phyloP scores from a whole-genome alignment of 92 coral and sea anemone genomes.

The Phenganax subtilis region DNA sequence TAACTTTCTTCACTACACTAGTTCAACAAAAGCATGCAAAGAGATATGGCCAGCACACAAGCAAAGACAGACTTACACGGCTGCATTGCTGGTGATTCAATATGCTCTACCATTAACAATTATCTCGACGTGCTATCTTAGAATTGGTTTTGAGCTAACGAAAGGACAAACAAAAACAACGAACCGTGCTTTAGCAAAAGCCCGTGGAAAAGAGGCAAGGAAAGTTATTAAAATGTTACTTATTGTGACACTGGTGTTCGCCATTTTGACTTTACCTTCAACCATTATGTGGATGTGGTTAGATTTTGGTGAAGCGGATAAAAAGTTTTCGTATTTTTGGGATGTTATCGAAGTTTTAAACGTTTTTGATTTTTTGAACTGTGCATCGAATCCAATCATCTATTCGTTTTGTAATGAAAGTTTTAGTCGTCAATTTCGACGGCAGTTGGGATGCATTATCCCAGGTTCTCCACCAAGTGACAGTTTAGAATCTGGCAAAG shows the following conservation, averaged over 20 bases:
- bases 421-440: slow-evolving; percentile 81
- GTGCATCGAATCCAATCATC: slow-evolving; percentile 90
- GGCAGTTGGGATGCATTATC: slow-evolving; percentile 27
- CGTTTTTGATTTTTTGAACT: slow-evolving; percentile 79
- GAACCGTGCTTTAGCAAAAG: slow-evolving; percentile 66
- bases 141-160: slow-evolving; percentile 68
- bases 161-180: slow-evolving; percentile 51
- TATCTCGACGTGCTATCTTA: slow-evolving; percentile 63
- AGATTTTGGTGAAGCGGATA: slow-evolving; percentile 79
- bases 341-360: slow-evolving; percentile 74
- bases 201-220: slow-evolving; percentile 79
- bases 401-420: slow-evolving; percentile 95
- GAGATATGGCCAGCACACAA: slow-evolving; percentile 69
- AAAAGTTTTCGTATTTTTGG: slow-evolving; percentile 59
- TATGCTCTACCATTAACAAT: slow-evolving; percentile 68
- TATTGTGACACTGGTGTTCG: slow-evolving; percentile 85
- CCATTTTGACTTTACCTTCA: slow-evolving; percentile 82
- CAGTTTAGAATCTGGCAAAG: not conserved
- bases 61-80: slow-evolving; percentile 68
- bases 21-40: slow-evolving; percentile 44
- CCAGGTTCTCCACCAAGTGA: slow-evolving; percentile 16
- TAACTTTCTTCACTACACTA: slow-evolving; percentile 48
- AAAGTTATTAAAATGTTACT: slow-evolving; percentile 95
- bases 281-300: slow-evolving; percentile 95
- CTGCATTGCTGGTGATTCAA: slow-evolving; percentile 66